Evolutionary conservation across 2,113 vertebrate genomes (phyloP).

Genomic region (Zapus hudsonius): DNA sequence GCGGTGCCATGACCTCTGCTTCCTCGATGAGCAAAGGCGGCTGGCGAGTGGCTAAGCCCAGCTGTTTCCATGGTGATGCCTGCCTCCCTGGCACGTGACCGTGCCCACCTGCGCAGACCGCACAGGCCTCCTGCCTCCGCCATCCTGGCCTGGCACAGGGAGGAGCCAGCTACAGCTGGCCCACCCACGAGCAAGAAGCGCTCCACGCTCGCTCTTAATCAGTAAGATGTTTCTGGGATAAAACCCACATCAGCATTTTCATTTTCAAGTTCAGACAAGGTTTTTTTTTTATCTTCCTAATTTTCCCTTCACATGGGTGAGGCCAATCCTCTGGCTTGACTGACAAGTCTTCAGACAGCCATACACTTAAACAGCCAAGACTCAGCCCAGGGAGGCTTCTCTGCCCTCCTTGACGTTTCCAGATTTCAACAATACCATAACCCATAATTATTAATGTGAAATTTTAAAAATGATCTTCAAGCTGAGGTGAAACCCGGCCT

Average conservation of each 20-base stretch:
- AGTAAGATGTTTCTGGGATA: constrained; percentile 77
- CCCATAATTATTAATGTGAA: background rate
- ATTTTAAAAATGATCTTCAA: background rate
- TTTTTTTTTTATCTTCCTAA: constrained; percentile 28
- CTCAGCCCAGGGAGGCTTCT: background rate
- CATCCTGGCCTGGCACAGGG: background rate
- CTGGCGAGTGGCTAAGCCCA: accelerated
- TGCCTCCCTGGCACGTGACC: accelerated
- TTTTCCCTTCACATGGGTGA: constrained; percentile 71
- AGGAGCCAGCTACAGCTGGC: constrained; percentile 28
- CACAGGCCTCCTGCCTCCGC: background rate
- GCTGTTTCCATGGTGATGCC: accelerated
- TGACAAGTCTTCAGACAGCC: constrained; percentile 52
- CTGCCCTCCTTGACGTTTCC: background rate
- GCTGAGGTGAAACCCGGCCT: background rate
- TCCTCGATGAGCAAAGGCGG: background rate
- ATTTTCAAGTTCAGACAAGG: constrained; percentile 81
- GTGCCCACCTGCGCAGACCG: accelerated
- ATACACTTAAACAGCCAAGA: background rate
- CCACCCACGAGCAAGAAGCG: constrained; percentile 72
- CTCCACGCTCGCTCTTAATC: constrained; percentile 51
- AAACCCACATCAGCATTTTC: constrained; percentile 78
- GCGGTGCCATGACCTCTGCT: background rate
- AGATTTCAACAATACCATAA: background rate
- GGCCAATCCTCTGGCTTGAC: constrained; percentile 64